Evolutionary conservation across 2,113 vertebrate genomes (phyloP).

Genomic region (Sphaerodactylus townsendi): DNA sequence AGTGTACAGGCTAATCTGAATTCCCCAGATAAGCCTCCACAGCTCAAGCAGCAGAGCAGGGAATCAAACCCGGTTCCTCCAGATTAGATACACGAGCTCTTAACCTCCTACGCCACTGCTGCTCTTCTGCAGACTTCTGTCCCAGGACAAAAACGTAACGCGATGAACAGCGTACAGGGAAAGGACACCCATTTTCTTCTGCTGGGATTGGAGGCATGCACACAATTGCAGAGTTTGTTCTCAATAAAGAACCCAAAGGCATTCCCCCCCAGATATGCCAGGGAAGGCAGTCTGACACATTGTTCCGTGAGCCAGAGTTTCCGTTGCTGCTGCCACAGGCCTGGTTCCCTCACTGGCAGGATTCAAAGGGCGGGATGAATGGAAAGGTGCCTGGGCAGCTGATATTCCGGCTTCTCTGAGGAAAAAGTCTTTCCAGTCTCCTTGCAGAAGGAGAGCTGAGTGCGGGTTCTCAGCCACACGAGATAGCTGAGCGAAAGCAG

Average conservation of each 20-base stretch:
- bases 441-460: not conserved
- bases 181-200: not conserved
- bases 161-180: not conserved
- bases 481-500: not conserved
- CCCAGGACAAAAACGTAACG: not conserved
- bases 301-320: not conserved
- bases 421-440: not conserved
- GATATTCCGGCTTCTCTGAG: not conserved
- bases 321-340: not conserved
- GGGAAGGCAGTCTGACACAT: not conserved
- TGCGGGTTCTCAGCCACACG: too few species aligned
- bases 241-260: not conserved
- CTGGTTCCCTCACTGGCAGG: not conserved
- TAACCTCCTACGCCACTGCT: too few species aligned
- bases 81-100: too few species aligned
- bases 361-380: not conserved
- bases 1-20: too few species aligned
- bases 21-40: too few species aligned
- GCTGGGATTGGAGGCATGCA: not conserved
- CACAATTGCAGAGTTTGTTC: not conserved
- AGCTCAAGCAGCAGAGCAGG: too few species aligned
- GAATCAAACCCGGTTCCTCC: too few species aligned
- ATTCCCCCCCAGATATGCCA: not conserved
- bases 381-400: not conserved
- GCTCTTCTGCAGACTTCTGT: not conserved